Percentiles rank a stretch among this genome's conserved stretches.
Evolutionary conservation across 2,113 vertebrate species (phyloP).

Genomic region (Urocynchramus pylzowi): DNA sequence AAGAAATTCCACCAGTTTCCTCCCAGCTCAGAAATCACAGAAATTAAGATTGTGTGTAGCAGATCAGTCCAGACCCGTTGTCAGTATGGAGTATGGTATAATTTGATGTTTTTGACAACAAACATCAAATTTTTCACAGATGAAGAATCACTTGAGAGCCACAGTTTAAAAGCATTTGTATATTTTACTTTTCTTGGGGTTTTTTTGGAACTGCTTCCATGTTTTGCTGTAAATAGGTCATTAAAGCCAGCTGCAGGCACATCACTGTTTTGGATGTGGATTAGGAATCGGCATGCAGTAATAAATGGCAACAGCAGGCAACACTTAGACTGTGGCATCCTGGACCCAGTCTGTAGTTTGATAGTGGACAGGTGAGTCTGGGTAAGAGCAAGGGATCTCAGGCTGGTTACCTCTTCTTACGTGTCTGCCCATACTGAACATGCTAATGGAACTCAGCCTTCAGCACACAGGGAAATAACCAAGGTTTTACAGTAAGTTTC

Average conservation of each 20-base stretch:
- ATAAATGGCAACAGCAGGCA: not conserved
- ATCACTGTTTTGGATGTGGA: not conserved
- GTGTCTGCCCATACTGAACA: not conserved
- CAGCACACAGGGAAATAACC: not conserved
- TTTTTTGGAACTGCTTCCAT: not conserved
- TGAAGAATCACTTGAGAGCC: not conserved
- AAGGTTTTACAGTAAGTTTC: not conserved
- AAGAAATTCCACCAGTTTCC: not conserved
- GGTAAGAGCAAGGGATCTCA: not conserved
- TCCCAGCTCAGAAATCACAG: not conserved
- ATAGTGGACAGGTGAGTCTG: not conserved
- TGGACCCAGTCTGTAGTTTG: not conserved
- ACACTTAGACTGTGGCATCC: not conserved
- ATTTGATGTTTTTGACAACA: not conserved
- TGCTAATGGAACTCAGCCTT: not conserved
- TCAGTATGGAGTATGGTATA: not conserved
- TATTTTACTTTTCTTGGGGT: not conserved
- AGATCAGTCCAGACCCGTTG: not conserved
- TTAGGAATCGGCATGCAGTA: not conserved
- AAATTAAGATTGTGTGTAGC: not conserved
- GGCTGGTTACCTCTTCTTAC: not conserved
- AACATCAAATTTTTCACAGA: not conserved
- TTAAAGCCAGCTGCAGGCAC: not conserved
- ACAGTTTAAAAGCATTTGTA: not conserved
- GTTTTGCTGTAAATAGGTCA: not conserved